Conservation (phyloP, 1,140 invertebrate genomes). For the Papilio polytes region DNA sequence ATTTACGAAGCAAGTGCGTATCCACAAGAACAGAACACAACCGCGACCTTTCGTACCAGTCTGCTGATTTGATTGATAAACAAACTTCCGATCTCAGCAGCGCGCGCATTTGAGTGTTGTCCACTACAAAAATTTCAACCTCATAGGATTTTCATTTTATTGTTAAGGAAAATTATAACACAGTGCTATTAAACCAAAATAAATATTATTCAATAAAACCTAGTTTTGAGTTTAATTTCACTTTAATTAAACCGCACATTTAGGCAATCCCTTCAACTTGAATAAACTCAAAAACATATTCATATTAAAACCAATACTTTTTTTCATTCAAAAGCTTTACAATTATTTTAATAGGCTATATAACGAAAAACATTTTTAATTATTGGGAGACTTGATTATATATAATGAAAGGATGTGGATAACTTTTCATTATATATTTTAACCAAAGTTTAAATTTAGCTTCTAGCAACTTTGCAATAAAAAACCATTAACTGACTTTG, state of each 20-base stretch:
- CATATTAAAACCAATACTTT: too few species aligned
- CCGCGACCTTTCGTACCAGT: constrained; percentile 52
- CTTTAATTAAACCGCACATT: not conserved
- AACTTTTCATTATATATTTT: not conserved
- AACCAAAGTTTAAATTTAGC: not conserved
- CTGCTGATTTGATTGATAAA: constrained; percentile 78
- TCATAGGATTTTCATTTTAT: not conserved
- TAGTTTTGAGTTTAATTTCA: not conserved
- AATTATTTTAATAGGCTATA: too few species aligned
- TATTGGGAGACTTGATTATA: too few species aligned
- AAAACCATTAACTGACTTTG: constrained; percentile 23
- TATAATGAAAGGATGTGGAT: too few species aligned
- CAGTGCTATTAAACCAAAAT: not conserved
- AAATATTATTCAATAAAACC: not conserved
- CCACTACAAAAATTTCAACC: constrained; percentile 16
- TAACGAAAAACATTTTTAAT: too few species aligned
- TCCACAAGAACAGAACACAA: constrained; percentile 50
- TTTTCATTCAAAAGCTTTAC: too few species aligned
- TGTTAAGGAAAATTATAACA: not conserved
- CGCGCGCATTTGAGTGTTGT: constrained; percentile 75
- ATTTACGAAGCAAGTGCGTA: constrained; percentile 54
- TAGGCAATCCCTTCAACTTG: too few species aligned
- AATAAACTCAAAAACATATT: too few species aligned
- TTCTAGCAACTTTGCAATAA: not conserved
- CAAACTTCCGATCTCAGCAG: constrained; percentile 73